Base-by-base conservation (phyloP, 2,888 invertebrate species). In the Glaucopsyche alexis region DNA sequence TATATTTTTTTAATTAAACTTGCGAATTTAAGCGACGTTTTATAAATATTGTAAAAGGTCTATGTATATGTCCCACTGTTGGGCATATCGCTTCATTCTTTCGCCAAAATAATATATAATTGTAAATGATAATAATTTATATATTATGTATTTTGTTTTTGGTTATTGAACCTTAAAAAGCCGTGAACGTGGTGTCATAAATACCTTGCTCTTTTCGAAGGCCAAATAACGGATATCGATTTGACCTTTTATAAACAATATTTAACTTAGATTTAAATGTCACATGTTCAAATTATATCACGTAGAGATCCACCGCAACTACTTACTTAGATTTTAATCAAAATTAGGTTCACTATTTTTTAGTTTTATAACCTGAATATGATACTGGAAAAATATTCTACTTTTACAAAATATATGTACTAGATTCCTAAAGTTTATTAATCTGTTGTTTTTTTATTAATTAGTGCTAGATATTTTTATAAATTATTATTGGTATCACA, bases 181-280 rank as follows among this genome's bases (percentile, higher is more conserved):
- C 52, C 19, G 19, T 19, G 19, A 55, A 55, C 19, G 55, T 0
- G 55, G 16, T 19, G 19, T 55, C 19, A 60, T 60, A 60, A 29
- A 29, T 60, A 55, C 52, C 29, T 55, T 19, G 55, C 19, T 55
- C 60, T 13, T 60, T 60, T 60, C 7, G 29, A 60, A 60, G 60
- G 60, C 60, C 60, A 29, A 5, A 60, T 60, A 60, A 13, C 29
- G 60, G 60, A 38, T 55, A 11, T 16, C 7, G 60, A 60, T 60
- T 29, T 60, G 60, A 29, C 29, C 60, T 60, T 60, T 60, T 29
- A 19, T 60, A 13, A 60, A 29, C 60, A 29, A 7, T 11, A 60
- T 29, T 60, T 55, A 42, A 47, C 3, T 13, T 3, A 69, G 11
- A 47, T 42, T 45, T 42, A 13, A 13, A 69, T 47, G 47, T 42